Base-by-base conservation (phyloP, 2,113 vertebrate species). In the Clupea harengus region DNA sequence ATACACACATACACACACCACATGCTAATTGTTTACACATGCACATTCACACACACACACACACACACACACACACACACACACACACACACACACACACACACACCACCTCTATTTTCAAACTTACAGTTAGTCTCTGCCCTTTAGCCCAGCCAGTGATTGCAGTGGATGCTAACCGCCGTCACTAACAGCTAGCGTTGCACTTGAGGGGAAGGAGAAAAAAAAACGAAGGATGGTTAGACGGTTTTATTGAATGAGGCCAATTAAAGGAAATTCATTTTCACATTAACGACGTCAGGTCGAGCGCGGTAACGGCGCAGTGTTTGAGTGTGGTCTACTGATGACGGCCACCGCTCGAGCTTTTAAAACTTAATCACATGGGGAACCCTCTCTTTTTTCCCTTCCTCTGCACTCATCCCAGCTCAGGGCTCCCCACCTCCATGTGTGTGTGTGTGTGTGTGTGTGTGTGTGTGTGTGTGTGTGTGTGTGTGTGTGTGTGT, bases 351-450 rank as follows among this genome's bases (percentile, higher is more conserved):
- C 28, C 28, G 13, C 72, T 78, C 32, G 28, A 78, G 72, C 72
- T 78, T 39, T 78, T 78, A 78, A 78, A 78, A 78, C 28, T 78
- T 78, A 78, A 78, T 78, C 72, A 78, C 72, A 78, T 13, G 28
- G 72, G 72, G 28, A 78, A 78, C 9, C 72, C 72, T 39, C 25
- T 72, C 72, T 4, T 15, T 32, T n/a, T 7, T 0, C 25, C n/a
- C 64, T 13, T 25, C 7, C 28, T 2, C 72, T 78, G 10, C 72
- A 39, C 9, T 78, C 72, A 32, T 3, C 72, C 28, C 72, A 78
- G 72, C 72, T 32, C 13, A 15, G 32, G 72, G 72, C 72, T 78
- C 28, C 72, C 72, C 72, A 78, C 72, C 72, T 78, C 28, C 11
- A 13, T 28, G 11, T 28, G 64, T 72, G 64, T 72, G 64, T 72